Evolutionary conservation across 2,113 vertebrate genomes (phyloP).

Genomic region (Daphoenositta chrysoptera): DNA sequence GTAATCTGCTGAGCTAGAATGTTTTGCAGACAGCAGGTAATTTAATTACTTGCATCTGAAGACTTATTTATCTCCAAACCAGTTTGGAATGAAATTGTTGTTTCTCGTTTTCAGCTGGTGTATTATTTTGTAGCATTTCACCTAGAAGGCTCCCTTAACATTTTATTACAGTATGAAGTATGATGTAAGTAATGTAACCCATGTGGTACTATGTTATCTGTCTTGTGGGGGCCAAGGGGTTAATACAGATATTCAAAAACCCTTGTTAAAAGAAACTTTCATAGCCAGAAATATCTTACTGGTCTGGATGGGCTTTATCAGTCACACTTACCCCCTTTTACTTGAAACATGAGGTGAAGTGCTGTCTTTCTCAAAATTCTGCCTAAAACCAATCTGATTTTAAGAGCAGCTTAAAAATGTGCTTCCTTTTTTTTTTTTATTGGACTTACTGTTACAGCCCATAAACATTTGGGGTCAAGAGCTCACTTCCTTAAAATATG

Average conservation of each 20-base stretch:
- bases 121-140: not conserved
- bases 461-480: constrained; percentile 47
- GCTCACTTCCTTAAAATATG: constrained; percentile 31
- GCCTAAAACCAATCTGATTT: constrained; percentile 14
- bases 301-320: not conserved
- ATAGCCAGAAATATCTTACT: not conserved
- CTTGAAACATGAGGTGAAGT: not conserved
- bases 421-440: constrained; percentile 17
- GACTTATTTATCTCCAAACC: not conserved
- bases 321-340: not conserved
- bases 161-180: not conserved
- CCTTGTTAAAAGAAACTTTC: not conserved
- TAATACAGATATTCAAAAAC: not conserved
- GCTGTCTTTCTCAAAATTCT: not conserved
- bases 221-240: not conserved
- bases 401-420: constrained; percentile 32
- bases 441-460: not conserved
- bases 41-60: not conserved
- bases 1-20: not conserved
- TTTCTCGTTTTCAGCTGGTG: not conserved
- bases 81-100: not conserved
- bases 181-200: not conserved
- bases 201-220: not conserved
- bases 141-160: not conserved
- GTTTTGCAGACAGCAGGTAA: not conserved